Conservation (phyloP, 2,113 vertebrate species). For the Myotis davidii region DNA sequence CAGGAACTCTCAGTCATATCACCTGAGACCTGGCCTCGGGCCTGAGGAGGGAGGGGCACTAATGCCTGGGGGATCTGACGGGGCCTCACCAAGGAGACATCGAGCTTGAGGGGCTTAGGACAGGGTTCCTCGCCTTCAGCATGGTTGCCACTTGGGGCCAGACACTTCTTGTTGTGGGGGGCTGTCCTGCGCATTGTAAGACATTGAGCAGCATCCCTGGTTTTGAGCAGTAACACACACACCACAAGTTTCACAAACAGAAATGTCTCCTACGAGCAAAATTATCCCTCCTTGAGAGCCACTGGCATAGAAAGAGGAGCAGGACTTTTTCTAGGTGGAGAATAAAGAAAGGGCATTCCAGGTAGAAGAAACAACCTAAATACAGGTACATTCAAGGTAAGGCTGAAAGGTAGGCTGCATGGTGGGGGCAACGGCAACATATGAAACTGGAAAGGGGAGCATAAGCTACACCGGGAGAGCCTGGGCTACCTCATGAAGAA, state of each 20-base stretch:
- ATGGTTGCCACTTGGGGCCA: background rate
- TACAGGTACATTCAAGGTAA: background rate
- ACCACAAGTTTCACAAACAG: background rate
- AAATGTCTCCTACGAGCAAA: background rate
- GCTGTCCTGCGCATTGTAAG: no score
- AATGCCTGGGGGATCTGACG: background rate
- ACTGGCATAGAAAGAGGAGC: background rate
- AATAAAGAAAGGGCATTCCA: background rate
- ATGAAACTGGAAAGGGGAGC: background rate
- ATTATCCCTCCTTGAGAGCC: background rate
- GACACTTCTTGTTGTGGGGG: no score
- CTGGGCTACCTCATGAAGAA: background rate
- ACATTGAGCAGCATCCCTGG: background rate
- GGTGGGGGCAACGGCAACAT: background rate
- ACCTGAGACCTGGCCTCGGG: background rate
- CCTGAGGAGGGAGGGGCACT: no score
- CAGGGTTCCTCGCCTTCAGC: background rate
- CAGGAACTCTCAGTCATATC: background rate
- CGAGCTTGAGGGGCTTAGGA: background rate
- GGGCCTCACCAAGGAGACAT: rapidly evolving
- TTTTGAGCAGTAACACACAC: background rate
- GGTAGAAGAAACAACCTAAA: background rate
- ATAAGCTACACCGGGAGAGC: background rate
- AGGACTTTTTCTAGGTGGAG: background rate
- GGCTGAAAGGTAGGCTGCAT: background rate